Percentiles rank a stretch among this genome's conserved stretches.
Evolutionary conservation across 2,113 vertebrate species (phyloP).

Genomic region (Rhea americana): DNA sequence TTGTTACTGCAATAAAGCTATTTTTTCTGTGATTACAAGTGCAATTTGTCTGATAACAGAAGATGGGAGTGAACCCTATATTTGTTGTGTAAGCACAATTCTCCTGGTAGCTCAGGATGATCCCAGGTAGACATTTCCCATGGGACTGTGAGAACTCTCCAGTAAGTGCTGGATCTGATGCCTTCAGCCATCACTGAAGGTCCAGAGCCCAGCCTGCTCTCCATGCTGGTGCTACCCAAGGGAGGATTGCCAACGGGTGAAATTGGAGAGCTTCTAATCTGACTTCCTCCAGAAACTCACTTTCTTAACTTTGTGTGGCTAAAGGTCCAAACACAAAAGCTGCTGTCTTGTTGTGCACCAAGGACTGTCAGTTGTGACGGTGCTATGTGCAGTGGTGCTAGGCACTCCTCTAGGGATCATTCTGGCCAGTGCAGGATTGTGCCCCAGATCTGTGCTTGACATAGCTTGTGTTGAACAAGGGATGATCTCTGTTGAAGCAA

Average conservation of each 20-base stretch:
- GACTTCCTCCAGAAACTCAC: neutral
- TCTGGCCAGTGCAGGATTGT: neutral
- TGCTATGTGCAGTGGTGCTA: neutral
- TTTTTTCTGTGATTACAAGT: neutral
- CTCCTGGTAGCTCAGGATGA: neutral
- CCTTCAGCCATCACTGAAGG: neutral
- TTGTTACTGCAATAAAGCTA: neutral
- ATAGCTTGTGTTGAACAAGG: neutral
- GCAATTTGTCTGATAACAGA: neutral
- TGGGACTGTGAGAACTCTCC: neutral
- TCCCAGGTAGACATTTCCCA: neutral
- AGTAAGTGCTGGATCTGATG: neutral
- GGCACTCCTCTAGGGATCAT: fast-evolving
- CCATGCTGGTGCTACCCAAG: fast-evolving
- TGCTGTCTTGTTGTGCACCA: neutral
- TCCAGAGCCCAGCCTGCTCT: neutral
- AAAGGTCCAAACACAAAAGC: neutral
- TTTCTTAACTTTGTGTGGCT: neutral
- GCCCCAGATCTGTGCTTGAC: neutral
- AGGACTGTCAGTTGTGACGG: neutral
- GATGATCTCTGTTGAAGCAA: neutral
- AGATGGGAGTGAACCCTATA: fast-evolving
- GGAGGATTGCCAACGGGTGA: neutral
- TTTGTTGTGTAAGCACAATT: neutral
- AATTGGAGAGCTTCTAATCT: neutral